Evolutionary conservation across 2,113 vertebrate species (phyloP).

Genomic region (Chelonoidis abingdonii): DNA sequence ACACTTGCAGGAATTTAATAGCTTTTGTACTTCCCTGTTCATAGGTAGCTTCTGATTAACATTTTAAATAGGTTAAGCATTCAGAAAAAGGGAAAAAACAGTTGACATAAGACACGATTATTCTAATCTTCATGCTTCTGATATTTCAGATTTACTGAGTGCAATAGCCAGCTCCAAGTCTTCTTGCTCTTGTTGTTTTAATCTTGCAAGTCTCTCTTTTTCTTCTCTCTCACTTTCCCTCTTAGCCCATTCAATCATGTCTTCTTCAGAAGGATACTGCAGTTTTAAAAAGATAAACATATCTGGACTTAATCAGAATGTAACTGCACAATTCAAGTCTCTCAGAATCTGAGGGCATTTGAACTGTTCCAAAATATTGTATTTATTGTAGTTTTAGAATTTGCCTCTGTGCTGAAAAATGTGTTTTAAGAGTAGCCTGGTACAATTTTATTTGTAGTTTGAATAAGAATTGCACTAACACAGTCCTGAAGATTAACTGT

Average conservation of each 20-base stretch:
- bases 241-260: slow-evolving; percentile 99
- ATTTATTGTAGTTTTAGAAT: not conserved
- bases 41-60: slow-evolving; percentile 77
- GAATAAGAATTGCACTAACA: not conserved
- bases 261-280: slow-evolving; percentile 97
- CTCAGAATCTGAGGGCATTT: not conserved
- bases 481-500: not conserved
- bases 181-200: slow-evolving; percentile 97
- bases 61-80: slow-evolving; percentile 75
- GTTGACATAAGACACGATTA: slow-evolving; percentile 50
- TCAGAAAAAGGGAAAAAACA: slow-evolving; percentile 65
- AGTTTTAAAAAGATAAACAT: slow-evolving; percentile 76
- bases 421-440: not conserved
- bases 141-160: slow-evolving; percentile 98
- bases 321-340: not conserved
- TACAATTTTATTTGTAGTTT: not conserved
- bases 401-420: not conserved
- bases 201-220: slow-evolving; percentile 92
- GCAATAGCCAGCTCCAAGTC: slow-evolving; percentile 99
- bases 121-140: slow-evolving; percentile 85
- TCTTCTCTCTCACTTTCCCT: slow-evolving; percentile 98
- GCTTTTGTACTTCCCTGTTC: slow-evolving; percentile 73
- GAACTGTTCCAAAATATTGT: not conserved
- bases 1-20: slow-evolving; percentile 77
- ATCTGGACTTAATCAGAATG: slow-evolving; percentile 1